A percentile compares a stretch with the other conserved stretches of the same genome.
phyloP scores from a whole-genome alignment of 2,113 vertebrate species.

The Tretioscincus oriximinensis region DNA sequence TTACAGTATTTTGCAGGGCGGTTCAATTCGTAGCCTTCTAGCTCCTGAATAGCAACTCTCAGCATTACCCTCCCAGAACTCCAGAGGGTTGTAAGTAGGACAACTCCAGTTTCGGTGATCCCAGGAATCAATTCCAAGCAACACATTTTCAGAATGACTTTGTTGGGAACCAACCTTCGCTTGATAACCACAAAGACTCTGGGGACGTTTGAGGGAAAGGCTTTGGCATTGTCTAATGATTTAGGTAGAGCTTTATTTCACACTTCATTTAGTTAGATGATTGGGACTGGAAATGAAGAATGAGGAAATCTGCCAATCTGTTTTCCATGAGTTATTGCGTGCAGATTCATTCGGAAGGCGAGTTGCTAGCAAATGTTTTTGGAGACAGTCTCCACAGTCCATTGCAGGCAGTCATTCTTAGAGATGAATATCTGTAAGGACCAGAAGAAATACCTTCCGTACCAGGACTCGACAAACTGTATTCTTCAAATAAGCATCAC shows the following conservation, averaged over 20 bases:
- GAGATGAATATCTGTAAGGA: not conserved
- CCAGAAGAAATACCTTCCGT: not conserved
- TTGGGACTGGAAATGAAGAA: constrained; percentile 41
- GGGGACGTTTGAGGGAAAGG: constrained; percentile 24
- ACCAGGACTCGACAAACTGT: not conserved
- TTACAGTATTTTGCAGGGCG: not conserved
- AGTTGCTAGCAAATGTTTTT: constrained; percentile 34
- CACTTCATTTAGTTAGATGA: constrained; percentile 54
- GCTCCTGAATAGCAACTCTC: too few relatives aligned
- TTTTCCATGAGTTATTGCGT: constrained; percentile 33
- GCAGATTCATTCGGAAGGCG: constrained; percentile 31
- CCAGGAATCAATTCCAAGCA: not conserved
- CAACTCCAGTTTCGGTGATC: too few relatives aligned
- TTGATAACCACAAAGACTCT: constrained; percentile 9
- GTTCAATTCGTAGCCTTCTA: too few relatives aligned
- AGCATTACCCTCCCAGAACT: too few relatives aligned
- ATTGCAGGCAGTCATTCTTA: not conserved
- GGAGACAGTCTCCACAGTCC: constrained; percentile 27
- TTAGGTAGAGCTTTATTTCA: constrained; percentile 59
- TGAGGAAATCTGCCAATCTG: constrained; percentile 44
- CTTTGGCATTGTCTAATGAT: constrained; percentile 45
- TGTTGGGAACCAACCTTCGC: not conserved
- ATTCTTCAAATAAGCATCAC: not conserved
- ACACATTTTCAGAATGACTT: constrained; percentile 14
- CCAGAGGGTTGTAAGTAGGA: too few relatives aligned